Base-by-base conservation (phyloP, 2,797 vertebrate species). In the Sitta carolinensis region DNA sequence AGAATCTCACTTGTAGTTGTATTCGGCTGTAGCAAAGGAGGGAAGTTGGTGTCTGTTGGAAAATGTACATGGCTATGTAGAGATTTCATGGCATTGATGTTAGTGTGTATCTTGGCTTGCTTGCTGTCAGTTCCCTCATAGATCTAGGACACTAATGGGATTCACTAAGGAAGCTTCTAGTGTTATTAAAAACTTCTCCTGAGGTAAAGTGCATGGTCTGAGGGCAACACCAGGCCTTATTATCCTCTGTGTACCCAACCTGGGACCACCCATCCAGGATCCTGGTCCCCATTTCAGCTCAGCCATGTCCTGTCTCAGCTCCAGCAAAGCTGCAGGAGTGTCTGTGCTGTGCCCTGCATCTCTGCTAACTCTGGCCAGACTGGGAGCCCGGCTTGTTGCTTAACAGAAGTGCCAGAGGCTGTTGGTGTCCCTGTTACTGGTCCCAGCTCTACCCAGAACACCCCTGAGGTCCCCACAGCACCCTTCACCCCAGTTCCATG, bases 261-360 rank as follows among this genome's bases (percentile, higher is more conserved):
- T 68, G 20, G 7, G 23, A 54, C 3, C 4, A 25, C 9, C 3
- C 3, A 50, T 7, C 8, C 36, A 20, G 25, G 22, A 67, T 11
- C 3, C 7, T 1, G 3, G n/a, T 16, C 5, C 34, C 21, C 48
- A 14, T 77, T 87, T 68, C 0, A 2, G 9, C 16, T 61, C 32
- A 68, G 12, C 30, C 22, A 10, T 47, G 25, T 20, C 29, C 11
- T 10, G 8, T 57, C 18, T 14, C 42, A 63, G 11, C 45, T 75
- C 45, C 42, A 70, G 62, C 1, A 6, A 43, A 51, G 32, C 30
- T 8, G 4, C 3, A 4, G 40, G 36, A 50, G 6, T 51, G 25
- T 36, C 40, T 51, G 6, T 36, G 36, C 43, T 78, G 27, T 38
- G 23, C 21, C 6, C 5, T 66, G 17, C 21, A 13, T 19, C 16